Base-by-base conservation (phyloP, 35 echinoderm and acorn worm genomes). In the Chiridota heheva region DNA sequence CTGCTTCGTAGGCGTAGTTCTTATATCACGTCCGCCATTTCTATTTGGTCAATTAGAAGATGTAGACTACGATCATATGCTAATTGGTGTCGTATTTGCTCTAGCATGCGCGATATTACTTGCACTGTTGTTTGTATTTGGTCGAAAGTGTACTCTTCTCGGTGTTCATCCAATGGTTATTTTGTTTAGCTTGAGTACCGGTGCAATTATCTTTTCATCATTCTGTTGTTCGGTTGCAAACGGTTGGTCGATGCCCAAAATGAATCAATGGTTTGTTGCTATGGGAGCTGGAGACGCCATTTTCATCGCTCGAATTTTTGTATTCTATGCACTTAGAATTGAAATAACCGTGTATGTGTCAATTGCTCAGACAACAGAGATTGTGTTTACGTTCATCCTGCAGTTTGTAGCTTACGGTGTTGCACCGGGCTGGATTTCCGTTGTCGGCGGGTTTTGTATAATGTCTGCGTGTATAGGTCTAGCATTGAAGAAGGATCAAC, bases 141-240 rank as follows among this genome's bases (percentile, higher is more conserved):
- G 51, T 12, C 46, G 75, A 8, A 78, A 78, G 58, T 58, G 62
- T 49, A 60, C 75, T 15, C 35, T 62, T 17, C 15, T 78, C 29
- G 75, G 75, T 35, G 30, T 78, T 29, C 75, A 78, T 78, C 75
- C 75, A 1, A 36, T 78, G 5, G 43, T 35, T 18, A 78, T 78
- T 62, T 10, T 78, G 13, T 37, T 78, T 25, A 60, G 58, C 20
- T 60, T 40, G 51, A 42, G 13, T 3, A 62, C 62, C 10, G 75
- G 58, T 18, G 53, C 62, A 12, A 49, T 78, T 13, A 38, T 78
- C 2, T 30, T 15, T 8, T 60, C 58, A 26, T 49, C 75, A 4
- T 40, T 38, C 27, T 2, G 58, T 6, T 78, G 75, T 58, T 60
- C 75, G 13, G 43, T 40, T 58, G 17, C 62, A 1, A 36, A 12